phyloP scores from a whole-genome alignment of 2,888 invertebrate genomes.

The Anorthoa munda region DNA sequence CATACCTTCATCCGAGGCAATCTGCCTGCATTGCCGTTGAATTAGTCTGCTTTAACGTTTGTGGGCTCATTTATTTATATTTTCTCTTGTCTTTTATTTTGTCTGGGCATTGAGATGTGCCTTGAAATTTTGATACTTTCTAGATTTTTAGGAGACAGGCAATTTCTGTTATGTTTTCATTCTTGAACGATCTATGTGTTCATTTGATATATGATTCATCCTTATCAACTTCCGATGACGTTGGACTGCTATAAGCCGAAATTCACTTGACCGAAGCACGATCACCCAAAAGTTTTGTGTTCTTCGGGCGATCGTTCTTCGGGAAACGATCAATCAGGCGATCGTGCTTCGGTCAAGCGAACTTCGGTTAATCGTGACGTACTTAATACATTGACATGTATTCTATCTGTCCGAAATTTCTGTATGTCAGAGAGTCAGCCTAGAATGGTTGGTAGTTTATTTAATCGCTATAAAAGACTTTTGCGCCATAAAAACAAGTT shows the following conservation, averaged over 20 bases:
- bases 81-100: slow-evolving; percentile 51
- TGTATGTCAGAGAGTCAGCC: too few relatives aligned
- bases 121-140: neutral
- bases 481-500: neutral
- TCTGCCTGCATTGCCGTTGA: slow-evolving; percentile 84
- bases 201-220: neutral
- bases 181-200: neutral
- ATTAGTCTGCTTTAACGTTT: slow-evolving; percentile 79
- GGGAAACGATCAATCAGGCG: too few relatives aligned
- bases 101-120: slow-evolving; percentile 15
- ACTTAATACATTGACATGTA: neutral
- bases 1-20: slow-evolving; percentile 81
- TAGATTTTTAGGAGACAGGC: neutral
- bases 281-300: too few relatives aligned
- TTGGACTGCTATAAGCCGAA: too few relatives aligned
- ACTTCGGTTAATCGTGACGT: too few relatives aligned
- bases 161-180: neutral
- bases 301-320: too few relatives aligned
- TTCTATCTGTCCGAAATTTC: neutral
- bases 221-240: too few relatives aligned
- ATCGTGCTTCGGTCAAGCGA: too few relatives aligned
- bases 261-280: too few relatives aligned
- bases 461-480: neutral
- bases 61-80: slow-evolving; percentile 67
- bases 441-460: neutral